These are phyloP conservation scores for Agapornis canus DNA, from an alignment of 2,797 vertebrate species.

Conservation along the genomic window DNA sequence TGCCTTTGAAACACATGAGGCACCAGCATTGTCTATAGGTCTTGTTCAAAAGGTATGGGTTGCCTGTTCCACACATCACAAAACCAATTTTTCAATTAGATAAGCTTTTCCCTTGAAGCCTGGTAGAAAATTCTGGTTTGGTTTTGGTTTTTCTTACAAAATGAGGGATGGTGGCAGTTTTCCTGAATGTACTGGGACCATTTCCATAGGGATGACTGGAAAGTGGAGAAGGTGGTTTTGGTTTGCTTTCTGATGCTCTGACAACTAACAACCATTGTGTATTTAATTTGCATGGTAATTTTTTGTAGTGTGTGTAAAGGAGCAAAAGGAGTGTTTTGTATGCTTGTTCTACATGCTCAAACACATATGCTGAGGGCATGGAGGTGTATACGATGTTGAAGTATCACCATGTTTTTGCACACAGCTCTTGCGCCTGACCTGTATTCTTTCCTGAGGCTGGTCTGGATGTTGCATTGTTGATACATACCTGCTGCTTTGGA, in stretches of 20 bases:
- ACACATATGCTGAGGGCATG: background rate
- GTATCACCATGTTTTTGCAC: background rate
- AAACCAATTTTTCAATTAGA: background rate
- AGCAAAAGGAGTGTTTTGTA: background rate
- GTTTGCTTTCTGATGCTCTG: background rate
- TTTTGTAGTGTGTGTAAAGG: background rate
- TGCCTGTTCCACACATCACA: background rate
- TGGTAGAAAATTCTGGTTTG: background rate
- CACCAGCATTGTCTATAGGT: background rate
- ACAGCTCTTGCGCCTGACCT: background rate
- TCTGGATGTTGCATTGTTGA: background rate
- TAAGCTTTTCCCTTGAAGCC: background rate
- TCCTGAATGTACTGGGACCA: background rate
- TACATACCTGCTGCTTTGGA: background rate
- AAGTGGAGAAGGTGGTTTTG: background rate
- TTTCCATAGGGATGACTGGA: background rate
- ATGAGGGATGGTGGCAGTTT: background rate
- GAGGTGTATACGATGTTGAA: background rate
- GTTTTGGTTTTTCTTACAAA: background rate
- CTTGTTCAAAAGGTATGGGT: background rate
- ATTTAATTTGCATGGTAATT: background rate
- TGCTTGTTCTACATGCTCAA: background rate
- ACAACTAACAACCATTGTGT: accelerated
- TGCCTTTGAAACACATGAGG: background rate
- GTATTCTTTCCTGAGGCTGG: background rate